phyloP scores from a whole-genome alignment of 2,797 vertebrate species.

The Sebastes aleutianus region DNA sequence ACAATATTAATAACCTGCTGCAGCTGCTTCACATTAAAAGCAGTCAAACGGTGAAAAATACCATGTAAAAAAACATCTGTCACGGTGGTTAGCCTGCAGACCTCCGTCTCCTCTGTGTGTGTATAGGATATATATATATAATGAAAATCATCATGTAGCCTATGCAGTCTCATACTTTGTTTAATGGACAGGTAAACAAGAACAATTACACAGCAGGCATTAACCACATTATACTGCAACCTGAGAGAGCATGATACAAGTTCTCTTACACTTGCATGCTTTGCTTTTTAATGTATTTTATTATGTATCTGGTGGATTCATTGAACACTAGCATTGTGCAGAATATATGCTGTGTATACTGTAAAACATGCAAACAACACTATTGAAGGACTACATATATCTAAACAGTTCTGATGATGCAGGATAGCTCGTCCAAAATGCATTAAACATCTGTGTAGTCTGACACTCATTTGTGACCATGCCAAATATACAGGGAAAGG shows the following conservation, averaged over 20 bases:
- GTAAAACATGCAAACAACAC: neutral
- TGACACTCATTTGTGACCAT: neutral
- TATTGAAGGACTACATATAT: neutral
- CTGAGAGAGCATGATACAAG: neutral
- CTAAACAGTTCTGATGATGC: neutral
- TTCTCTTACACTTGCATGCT: neutral
- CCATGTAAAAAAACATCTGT: too few species aligned
- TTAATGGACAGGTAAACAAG: neutral
- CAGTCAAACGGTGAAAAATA: too few species aligned
- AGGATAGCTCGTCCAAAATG: neutral
- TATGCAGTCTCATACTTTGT: neutral
- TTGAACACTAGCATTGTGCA: neutral
- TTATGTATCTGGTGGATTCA: neutral
- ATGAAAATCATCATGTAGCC: neutral
- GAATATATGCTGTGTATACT: neutral
- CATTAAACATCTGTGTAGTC: neutral
- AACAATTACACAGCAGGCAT: too few species aligned
- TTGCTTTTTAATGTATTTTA: neutral
- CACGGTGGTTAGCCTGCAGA: too few species aligned
- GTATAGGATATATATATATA: neutral
- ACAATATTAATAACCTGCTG: too few species aligned
- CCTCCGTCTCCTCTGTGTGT: neutral
- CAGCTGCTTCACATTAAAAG: too few species aligned
- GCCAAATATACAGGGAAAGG: too few species aligned
- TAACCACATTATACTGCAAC: neutral